A percentile compares a stretch with the other conserved stretches of the same genome.
These are phyloP conservation scores for Nesidiocoris tenuis DNA, from an alignment of 2,888 invertebrate genomes.

Conservation along the genomic window DNA sequence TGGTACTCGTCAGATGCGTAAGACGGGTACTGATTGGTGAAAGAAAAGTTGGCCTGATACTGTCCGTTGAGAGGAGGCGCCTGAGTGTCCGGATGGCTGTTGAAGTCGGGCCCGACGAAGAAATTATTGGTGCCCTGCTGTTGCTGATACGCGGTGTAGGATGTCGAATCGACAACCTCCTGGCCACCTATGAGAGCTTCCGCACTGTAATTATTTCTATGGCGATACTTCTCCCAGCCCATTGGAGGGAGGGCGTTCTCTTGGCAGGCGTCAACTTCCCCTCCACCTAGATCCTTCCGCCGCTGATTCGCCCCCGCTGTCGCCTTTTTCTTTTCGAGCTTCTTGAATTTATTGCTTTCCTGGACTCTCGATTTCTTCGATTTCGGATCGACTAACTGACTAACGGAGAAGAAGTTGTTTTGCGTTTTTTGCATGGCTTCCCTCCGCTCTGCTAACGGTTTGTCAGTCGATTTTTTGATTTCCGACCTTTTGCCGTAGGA, in stretches of 20 bases:
- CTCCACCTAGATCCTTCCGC: slow-evolving; percentile 30
- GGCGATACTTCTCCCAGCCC: slow-evolving; percentile 52
- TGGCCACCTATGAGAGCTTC: slow-evolving; percentile 50
- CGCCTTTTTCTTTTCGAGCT: slow-evolving; percentile 33
- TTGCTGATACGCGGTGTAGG: slow-evolving; percentile 42
- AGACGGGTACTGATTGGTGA: slow-evolving; percentile 28
- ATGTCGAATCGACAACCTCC: slow-evolving; percentile 38
- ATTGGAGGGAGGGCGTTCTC: slow-evolving; percentile 27
- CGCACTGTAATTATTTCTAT: slow-evolving; percentile 54
- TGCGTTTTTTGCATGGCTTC: slow-evolving; percentile 40
- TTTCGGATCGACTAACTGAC: slow-evolving; percentile 60
- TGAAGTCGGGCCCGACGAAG: slow-evolving; percentile 36
- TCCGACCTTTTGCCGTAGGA: slow-evolving; percentile 32
- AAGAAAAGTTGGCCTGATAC: slow-evolving; percentile 46
- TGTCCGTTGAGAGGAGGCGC: slow-evolving; percentile 24
- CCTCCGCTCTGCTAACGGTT: slow-evolving; percentile 30
- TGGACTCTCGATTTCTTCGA: slow-evolving; percentile 48
- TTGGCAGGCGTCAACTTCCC: slow-evolving; percentile 42
- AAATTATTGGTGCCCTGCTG: slow-evolving; percentile 36
- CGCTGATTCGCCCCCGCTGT: slow-evolving; percentile 31
- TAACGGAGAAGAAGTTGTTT: slow-evolving; percentile 61
- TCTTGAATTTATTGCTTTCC: slow-evolving; percentile 9
- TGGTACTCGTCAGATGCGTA: slow-evolving; percentile 54
- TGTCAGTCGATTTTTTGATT: slow-evolving; percentile 42
- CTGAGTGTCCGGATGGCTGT: background rate